These are phyloP conservation scores for Periophthalmus magnuspinnatus DNA, from an alignment of 2,797 vertebrate species.

Conservation along the genomic window DNA sequence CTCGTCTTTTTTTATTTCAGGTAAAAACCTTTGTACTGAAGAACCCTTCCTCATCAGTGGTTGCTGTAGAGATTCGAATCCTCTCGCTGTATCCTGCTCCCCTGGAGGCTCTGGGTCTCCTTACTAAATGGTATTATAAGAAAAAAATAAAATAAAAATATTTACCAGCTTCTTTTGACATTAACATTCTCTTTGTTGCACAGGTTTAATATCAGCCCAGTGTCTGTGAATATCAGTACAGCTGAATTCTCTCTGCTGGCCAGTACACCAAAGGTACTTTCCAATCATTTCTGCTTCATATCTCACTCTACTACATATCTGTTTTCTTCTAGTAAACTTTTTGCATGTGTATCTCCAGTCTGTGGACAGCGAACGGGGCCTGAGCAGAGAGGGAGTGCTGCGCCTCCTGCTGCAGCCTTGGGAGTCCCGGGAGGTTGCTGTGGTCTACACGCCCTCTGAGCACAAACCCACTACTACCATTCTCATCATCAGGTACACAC, in stretches of 20 bases:
- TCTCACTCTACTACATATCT: background rate
- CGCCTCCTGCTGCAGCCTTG: constrained; percentile 85
- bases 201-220: constrained; percentile 83
- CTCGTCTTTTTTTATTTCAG: constrained; percentile 59
- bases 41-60: constrained; percentile 88
- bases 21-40: constrained; percentile 88
- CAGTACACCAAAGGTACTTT: constrained; percentile 67
- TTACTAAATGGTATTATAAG: constrained; percentile 87
- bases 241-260: constrained; percentile 87
- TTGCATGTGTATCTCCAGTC: constrained; percentile 33
- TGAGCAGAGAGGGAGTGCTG: constrained; percentile 56
- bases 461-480: constrained; percentile 88
- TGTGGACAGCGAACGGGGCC: constrained; percentile 14
- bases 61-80: constrained; percentile 88
- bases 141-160: no score
- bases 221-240: constrained; percentile 88
- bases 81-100: constrained; percentile 89
- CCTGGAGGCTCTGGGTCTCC: constrained; percentile 83
- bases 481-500: constrained; percentile 89
- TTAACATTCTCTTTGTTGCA: constrained; percentile 32
- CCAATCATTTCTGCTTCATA: background rate
- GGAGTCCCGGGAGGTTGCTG: constrained; percentile 84
- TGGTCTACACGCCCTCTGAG: constrained; percentile 87
- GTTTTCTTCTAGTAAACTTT: background rate
- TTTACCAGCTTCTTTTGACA: background rate